Conservation (phyloP, 2,888 invertebrate species). For the Chrysolina haemoptera region DNA sequence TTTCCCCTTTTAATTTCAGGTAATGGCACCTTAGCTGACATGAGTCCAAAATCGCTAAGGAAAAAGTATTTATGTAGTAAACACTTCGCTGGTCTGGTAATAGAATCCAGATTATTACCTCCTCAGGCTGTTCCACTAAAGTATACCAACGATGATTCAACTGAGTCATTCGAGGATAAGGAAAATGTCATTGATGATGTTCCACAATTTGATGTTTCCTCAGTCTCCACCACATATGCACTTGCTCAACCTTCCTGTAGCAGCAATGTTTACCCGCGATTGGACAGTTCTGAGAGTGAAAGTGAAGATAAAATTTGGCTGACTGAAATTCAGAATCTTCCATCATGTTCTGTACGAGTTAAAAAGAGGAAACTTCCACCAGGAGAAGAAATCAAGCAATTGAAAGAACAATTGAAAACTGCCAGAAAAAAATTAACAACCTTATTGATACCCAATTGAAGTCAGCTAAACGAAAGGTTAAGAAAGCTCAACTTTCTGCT, state of each 20-base stretch:
- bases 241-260: no score
- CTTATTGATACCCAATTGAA: neutral
- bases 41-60: neutral
- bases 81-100: neutral
- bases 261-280: no score
- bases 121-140: neutral
- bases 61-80: neutral
- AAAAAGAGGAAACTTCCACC: neutral
- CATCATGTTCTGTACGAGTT: neutral
- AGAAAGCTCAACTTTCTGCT: neutral
- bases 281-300: neutral
- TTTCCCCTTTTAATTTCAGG: neutral
- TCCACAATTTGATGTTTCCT: no score
- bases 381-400: neutral
- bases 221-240: no score
- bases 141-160: neutral
- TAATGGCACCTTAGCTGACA: neutral
- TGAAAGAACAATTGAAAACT: slow-evolving; percentile 7
- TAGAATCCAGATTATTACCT: neutral
- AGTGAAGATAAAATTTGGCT: neutral
- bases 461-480: neutral
- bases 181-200: neutral
- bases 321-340: neutral
- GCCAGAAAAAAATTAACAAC: neutral
- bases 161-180: no score